These are phyloP conservation scores for Lasioglossum baleicum DNA, from an alignment of 1,140 invertebrate genomes.

Conservation along the genomic window DNA sequence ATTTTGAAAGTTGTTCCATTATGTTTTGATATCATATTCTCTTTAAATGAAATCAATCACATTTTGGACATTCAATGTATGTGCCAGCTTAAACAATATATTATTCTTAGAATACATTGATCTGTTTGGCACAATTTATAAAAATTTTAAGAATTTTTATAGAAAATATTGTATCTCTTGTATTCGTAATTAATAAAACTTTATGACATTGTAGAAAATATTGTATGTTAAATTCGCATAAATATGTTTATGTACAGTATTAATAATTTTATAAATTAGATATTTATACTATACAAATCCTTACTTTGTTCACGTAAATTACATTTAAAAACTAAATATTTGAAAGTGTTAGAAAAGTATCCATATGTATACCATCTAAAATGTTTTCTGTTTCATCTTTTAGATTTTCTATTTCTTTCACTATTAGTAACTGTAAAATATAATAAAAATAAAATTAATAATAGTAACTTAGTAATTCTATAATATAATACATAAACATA, in stretches of 20 bases:
- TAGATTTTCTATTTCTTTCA: constrained; percentile 89
- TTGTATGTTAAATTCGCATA: too few relatives aligned
- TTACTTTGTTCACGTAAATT: constrained; percentile 8
- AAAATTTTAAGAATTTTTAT: too few relatives aligned
- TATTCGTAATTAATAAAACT: too few relatives aligned
- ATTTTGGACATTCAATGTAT: constrained; percentile 65
- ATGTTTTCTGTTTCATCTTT: constrained; percentile 89
- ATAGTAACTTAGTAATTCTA: constrained; percentile 22
- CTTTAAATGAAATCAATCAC: constrained; percentile 48
- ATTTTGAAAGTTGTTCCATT: too few relatives aligned
- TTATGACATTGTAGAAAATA: too few relatives aligned
- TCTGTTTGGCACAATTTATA: constrained; percentile 71
- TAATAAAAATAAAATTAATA: constrained; percentile 22
- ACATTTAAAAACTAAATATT: constrained; percentile 19
- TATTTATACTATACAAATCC: constrained; percentile 1
- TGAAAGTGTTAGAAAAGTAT: constrained; percentile 50
- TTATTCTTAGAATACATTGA: constrained; percentile 69
- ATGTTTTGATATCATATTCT: constrained; percentile 43
- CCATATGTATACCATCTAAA: constrained; percentile 80
- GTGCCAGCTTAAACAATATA: constrained; percentile 76
- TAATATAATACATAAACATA: constrained; percentile 21
- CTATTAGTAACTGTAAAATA: constrained; percentile 86
- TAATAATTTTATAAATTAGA: not conserved
- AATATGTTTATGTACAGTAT: too few relatives aligned
- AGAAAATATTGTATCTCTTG: too few relatives aligned